These are phyloP conservation scores for Rhamphomyia laevipes DNA, from an alignment of 2,888 invertebrate species.

Conservation along the genomic window DNA sequence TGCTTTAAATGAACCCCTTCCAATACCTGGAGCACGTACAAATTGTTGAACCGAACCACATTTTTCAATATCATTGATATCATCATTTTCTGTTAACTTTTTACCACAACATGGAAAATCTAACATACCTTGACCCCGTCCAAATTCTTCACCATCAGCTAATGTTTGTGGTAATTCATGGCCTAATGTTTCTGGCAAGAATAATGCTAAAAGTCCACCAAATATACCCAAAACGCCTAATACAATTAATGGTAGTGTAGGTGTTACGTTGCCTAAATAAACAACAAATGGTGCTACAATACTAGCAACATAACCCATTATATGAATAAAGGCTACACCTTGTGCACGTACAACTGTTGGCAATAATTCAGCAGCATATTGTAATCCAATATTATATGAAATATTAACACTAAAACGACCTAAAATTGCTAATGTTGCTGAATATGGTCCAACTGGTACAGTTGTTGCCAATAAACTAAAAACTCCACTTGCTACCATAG, in stretches of 20 bases:
- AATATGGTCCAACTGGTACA: slow-evolving; percentile 59
- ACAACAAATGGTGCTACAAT: slow-evolving; percentile 80
- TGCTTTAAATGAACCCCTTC: slow-evolving; percentile 44
- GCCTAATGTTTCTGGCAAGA: slow-evolving; percentile 76
- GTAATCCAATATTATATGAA: slow-evolving; percentile 80
- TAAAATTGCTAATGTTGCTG: slow-evolving; percentile 66
- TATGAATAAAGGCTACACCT: slow-evolving; percentile 74
- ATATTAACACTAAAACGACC: slow-evolving; percentile 80
- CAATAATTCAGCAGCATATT: slow-evolving; percentile 76
- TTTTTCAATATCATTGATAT: slow-evolving; percentile 12
- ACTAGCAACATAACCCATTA: slow-evolving; percentile 78
- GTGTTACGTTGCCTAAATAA: slow-evolving; percentile 61
- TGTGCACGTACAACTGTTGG: slow-evolving; percentile 82
- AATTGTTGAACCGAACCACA: slow-evolving; percentile 23
- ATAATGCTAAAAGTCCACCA: slow-evolving; percentile 64
- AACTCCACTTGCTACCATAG: slow-evolving; percentile 67
- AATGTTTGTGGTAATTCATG: slow-evolving; percentile 77
- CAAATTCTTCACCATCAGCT: slow-evolving; percentile 77
- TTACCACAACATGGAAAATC: slow-evolving; percentile 66
- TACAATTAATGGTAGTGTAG: slow-evolving; percentile 62
- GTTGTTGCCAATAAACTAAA: slow-evolving; percentile 67
- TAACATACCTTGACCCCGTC: slow-evolving; percentile 65
- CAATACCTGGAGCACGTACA: slow-evolving; percentile 31
- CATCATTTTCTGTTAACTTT: slow-evolving; percentile 39
- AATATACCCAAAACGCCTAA: slow-evolving; percentile 62